These are phyloP conservation scores for Anodontia alba DNA, from an alignment of 2,888 invertebrate species.

Conservation along the genomic window DNA sequence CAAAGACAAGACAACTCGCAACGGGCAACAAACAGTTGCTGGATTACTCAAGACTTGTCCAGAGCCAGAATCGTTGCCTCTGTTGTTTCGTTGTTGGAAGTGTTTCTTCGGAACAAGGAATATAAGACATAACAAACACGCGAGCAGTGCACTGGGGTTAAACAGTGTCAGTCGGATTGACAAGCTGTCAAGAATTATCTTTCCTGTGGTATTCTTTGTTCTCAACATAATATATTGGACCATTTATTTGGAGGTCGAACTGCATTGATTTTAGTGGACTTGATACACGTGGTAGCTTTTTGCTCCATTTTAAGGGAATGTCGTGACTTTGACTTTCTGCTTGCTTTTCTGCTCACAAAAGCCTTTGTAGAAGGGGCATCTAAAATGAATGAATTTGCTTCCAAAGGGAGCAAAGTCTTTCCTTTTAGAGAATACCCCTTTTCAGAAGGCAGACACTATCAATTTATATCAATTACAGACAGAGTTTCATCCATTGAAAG, in stretches of 20 bases:
- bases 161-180: constrained; percentile 94
- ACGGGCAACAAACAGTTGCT: not conserved
- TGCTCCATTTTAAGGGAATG: too few species aligned
- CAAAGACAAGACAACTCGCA: not conserved
- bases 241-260: constrained; percentile 56
- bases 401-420: too few species aligned
- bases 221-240: constrained; percentile 95
- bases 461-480: too few species aligned
- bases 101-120: constrained; percentile 28
- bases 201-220: constrained; percentile 93
- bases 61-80: not conserved
- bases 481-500: too few species aligned
- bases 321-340: too few species aligned
- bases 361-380: too few species aligned
- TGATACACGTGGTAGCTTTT: too few species aligned
- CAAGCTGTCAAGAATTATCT: constrained; percentile 91
- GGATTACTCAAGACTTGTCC: not conserved
- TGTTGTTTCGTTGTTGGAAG: constrained; percentile 3
- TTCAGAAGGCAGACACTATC: too few species aligned
- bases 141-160: constrained; percentile 62
- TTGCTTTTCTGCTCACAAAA: too few species aligned
- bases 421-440: too few species aligned
- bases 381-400: too few species aligned
- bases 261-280: constrained; percentile 19
- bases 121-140: constrained; percentile 2